A percentile compares a stretch with the other conserved stretches of the same genome.
phyloP scores from a whole-genome alignment of 2,888 invertebrate genomes.

The Seira ritae region DNA sequence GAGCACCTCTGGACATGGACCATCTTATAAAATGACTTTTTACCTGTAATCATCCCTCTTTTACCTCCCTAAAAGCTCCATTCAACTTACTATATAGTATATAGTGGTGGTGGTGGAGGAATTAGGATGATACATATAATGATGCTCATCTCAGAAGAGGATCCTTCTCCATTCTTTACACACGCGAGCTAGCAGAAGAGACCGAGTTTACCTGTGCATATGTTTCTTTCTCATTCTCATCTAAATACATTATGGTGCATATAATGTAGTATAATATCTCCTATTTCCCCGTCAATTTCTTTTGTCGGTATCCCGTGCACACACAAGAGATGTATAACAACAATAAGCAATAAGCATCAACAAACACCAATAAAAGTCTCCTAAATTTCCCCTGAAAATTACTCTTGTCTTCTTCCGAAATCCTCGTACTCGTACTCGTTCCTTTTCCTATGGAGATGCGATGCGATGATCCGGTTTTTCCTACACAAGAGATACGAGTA shows the following conservation, averaged over 20 bases:
- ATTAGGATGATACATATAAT: not conserved
- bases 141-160: not conserved
- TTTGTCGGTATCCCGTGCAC: conserved; percentile 65
- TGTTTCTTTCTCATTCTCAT: not conserved
- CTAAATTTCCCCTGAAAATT: conserved; percentile 63
- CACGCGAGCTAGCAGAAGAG: not conserved
- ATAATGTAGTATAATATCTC: conserved; percentile 34
- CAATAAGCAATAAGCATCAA: conserved; percentile 67
- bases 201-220: no score
- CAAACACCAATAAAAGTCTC: conserved; percentile 67
- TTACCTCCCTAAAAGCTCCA: conserved; percentile 14
- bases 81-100: not conserved
- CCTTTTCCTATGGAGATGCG: not conserved
- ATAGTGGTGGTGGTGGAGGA: no score
- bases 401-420: conserved; percentile 45
- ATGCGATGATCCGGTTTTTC: not conserved
- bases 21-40: not conserved
- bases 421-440: not conserved
- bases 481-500: not conserved
- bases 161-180: not conserved
- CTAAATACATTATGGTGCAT: conserved; percentile 16
- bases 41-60: conserved; percentile 3
- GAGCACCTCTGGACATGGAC: conserved; percentile 52
- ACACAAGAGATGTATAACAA: conserved; percentile 57
- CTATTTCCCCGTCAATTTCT: conserved; percentile 45